These are phyloP conservation scores for Macrobrachium rosenbergii DNA, from an alignment of 1,140 invertebrate species.

Conservation along the genomic window DNA sequence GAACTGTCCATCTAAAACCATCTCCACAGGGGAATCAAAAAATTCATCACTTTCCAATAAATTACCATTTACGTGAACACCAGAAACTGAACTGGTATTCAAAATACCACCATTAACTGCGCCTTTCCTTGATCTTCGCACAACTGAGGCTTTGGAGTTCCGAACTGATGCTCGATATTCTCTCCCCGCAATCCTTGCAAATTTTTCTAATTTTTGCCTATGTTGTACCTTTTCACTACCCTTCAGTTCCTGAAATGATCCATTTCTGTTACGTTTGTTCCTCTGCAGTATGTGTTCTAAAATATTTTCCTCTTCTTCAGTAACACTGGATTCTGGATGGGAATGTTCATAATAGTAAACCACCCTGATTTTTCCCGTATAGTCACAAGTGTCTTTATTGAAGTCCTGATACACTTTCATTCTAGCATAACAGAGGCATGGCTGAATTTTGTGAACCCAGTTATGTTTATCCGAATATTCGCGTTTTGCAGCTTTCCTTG, in stretches of 20 bases:
- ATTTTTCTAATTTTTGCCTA: conserved; percentile 50
- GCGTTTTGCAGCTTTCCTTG: conserved; percentile 39
- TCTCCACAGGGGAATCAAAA: conserved; percentile 48
- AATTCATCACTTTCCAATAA: conserved; percentile 44
- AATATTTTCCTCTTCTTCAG: conserved; percentile 20
- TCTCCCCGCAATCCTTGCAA: conserved; percentile 45
- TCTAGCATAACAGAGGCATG: conserved; percentile 52
- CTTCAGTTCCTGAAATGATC: conserved; percentile 45
- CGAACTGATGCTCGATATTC: conserved; percentile 26
- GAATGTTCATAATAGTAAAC: conserved; percentile 50
- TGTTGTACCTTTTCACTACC: conserved; percentile 50
- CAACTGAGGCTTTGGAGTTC: conserved; percentile 4
- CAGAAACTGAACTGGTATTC: conserved; percentile 22
- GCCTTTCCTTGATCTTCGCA: background rate
- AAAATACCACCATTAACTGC: background rate
- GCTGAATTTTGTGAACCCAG: conserved; percentile 54
- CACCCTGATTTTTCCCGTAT: conserved; percentile 46
- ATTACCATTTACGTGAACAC: conserved; percentile 28
- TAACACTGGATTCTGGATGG: background rate
- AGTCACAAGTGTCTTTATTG: conserved; percentile 47
- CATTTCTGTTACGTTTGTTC: conserved; percentile 48
- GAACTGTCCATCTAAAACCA: conserved; percentile 58
- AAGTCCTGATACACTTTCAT: conserved; percentile 54
- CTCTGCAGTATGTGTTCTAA: conserved; percentile 49
- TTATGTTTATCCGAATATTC: conserved; percentile 57